These are phyloP conservation scores for Lophius americanus DNA, from an alignment of 2,797 vertebrate species.

Conservation along the genomic window DNA sequence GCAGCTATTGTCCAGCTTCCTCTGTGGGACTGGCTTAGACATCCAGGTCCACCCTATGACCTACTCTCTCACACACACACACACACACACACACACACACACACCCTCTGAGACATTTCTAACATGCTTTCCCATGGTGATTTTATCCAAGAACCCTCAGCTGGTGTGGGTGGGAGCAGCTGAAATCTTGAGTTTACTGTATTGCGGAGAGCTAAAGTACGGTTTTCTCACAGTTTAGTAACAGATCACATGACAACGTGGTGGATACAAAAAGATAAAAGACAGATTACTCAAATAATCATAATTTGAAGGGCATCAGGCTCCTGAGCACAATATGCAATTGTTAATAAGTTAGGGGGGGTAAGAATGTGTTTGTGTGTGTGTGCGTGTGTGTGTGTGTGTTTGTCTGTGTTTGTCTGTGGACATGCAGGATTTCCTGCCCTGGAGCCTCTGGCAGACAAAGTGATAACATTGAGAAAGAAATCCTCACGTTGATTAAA, in stretches of 20 bases:
- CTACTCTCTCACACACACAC: constrained; percentile 51
- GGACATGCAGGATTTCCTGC: constrained; percentile 75
- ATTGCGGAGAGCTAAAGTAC: constrained; percentile 17
- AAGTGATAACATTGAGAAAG: constrained; percentile 66
- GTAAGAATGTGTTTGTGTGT: constrained; percentile 26
- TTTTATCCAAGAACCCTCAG: constrained; percentile 57
- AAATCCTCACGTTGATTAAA: constrained; percentile 55
- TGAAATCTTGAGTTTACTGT: constrained; percentile 33
- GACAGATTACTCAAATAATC: not conserved
- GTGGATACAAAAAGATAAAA: not conserved
- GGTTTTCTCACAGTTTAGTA: constrained; percentile 11
- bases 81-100: constrained; percentile 37
- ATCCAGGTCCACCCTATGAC: constrained; percentile 74
- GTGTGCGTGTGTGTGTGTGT: not conserved
- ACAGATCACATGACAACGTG: constrained; percentile 1
- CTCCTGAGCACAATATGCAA: not conserved
- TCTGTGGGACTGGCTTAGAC: constrained; percentile 66
- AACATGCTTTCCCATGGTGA: constrained; percentile 73
- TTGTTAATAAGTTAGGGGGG: constrained; percentile 19
- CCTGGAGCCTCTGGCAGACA: constrained; percentile 56
- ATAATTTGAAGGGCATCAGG: not conserved
- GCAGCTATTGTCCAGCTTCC: constrained; percentile 79
- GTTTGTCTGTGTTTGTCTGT: constrained; percentile 13
- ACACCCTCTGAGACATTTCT: constrained; percentile 61
- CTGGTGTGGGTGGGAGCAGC: constrained; percentile 47